A percentile compares a stretch with the other conserved stretches of the same genome.
Evolutionary conservation across 2,888 invertebrate species (phyloP).

Genomic region (Aleiodes alternator): DNA sequence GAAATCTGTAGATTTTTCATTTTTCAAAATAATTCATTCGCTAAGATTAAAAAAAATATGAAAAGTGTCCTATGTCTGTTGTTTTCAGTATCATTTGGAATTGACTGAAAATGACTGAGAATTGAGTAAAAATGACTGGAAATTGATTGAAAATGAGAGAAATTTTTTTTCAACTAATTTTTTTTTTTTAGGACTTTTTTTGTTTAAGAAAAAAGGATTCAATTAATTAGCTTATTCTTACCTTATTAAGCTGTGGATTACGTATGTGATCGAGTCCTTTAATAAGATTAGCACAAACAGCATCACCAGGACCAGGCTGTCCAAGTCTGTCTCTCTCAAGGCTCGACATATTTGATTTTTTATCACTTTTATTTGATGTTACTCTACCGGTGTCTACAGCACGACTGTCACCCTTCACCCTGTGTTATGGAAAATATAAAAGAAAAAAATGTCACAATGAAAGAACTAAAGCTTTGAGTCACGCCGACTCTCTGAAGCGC

Average conservation of each 20-base stretch:
- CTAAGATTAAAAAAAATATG: no score
- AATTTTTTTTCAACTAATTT: no score
- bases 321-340: conserved; percentile 81
- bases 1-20: no score
- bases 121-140: no score
- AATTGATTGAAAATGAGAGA: no score
- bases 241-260: conserved; percentile 84
- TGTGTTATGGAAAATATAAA: conserved; percentile 21
- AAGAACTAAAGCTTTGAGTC: background rate
- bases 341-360: conserved; percentile 56
- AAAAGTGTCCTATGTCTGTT: no score
- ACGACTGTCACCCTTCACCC: conserved; percentile 49
- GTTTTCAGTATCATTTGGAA: no score
- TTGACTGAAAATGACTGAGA: no score
- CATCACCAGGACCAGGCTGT: conserved; percentile 78
- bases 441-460: conserved; percentile 23
- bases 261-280: conserved; percentile 83
- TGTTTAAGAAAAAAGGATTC: background rate
- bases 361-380: conserved; percentile 10
- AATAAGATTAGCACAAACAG: conserved; percentile 77
- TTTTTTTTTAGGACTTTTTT: no score
- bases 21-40: no score
- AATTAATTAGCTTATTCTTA: conserved; percentile 66
- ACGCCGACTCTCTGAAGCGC: conserved; percentile 28
- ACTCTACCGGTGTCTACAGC: conserved; percentile 26